phyloP scores from a whole-genome alignment of 2,888 invertebrate species.

The Lepidonotus clava region DNA sequence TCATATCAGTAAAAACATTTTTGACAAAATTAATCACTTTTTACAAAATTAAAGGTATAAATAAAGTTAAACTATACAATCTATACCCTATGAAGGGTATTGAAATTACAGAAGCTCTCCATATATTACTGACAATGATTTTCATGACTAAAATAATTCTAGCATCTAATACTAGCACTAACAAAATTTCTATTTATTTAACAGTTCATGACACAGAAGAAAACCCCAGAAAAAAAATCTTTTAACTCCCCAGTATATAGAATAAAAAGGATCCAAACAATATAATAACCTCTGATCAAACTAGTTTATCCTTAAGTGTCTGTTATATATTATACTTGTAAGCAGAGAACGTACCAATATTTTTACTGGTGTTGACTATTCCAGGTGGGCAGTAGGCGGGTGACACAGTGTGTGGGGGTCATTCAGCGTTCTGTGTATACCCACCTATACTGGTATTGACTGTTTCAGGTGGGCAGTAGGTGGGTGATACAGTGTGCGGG shows the following conservation, averaged over 20 bases:
- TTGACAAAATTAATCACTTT: slow-evolving; percentile 70
- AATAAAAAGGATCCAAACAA: background rate
- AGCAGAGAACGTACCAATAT: no score
- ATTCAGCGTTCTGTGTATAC: no score
- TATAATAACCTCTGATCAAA: background rate
- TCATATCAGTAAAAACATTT: no score
- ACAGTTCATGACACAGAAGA: background rate
- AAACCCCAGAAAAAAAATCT: background rate
- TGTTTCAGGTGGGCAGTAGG: slow-evolving; percentile 56
- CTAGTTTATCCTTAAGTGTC: background rate
- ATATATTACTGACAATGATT: background rate
- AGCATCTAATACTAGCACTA: background rate
- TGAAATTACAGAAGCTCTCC: background rate
- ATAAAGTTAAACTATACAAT: background rate
- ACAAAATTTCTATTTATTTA: background rate
- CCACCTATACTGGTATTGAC: no score
- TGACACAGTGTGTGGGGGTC: no score
- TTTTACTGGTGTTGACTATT: no score
- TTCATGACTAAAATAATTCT: background rate
- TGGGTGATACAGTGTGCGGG: slow-evolving; percentile 49
- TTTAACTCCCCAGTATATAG: background rate
- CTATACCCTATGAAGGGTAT: background rate
- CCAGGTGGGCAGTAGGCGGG: no score
- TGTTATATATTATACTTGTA: no score
- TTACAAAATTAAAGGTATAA: background rate